Percentiles rank a stretch among this genome's conserved stretches.
Conservation (phyloP, 2,888 invertebrate genomes). For the Apamea monoglypha region DNA sequence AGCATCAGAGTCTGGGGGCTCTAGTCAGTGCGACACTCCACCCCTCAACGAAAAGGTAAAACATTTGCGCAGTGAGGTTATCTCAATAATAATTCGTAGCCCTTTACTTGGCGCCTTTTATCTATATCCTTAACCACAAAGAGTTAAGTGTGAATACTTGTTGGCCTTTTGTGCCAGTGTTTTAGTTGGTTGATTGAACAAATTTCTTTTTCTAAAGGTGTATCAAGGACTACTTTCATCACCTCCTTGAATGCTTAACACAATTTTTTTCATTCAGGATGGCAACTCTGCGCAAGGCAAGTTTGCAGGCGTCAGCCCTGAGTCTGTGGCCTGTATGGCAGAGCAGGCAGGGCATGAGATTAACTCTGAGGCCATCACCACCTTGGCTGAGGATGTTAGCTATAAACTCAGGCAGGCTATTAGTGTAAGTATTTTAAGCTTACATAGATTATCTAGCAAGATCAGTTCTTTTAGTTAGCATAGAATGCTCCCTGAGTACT, state of each 20-base stretch:
- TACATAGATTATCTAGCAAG: background rate
- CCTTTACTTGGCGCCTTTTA: conserved; percentile 43
- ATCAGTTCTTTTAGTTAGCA: background rate
- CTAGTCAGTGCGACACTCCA: conserved; percentile 88
- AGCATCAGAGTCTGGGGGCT: conserved; percentile 87
- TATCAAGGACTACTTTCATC: background rate
- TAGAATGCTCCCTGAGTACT: background rate
- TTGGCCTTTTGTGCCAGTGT: background rate
- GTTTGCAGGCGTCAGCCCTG: conserved; percentile 86
- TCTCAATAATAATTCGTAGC: conserved; percentile 30
- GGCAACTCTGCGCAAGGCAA: conserved; percentile 83
- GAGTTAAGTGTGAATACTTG: too few relatives aligned
- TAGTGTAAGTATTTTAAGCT: conserved; percentile 78
- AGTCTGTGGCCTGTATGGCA: conserved; percentile 86
- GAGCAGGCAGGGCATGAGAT: conserved; percentile 85
- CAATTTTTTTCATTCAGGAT: conserved; percentile 74
- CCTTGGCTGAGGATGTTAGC: conserved; percentile 88
- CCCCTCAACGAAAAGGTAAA: conserved; percentile 86
- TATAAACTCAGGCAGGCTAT: conserved; percentile 88
- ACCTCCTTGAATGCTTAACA: background rate
- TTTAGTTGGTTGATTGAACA: background rate
- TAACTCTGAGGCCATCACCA: conserved; percentile 83
- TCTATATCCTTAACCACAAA: background rate
- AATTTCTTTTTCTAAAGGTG: background rate
- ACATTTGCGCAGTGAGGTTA: conserved; percentile 22